These are phyloP conservation scores for Eupithecia subumbrata DNA, from an alignment of 2,888 invertebrate species.

Conservation along the genomic window DNA sequence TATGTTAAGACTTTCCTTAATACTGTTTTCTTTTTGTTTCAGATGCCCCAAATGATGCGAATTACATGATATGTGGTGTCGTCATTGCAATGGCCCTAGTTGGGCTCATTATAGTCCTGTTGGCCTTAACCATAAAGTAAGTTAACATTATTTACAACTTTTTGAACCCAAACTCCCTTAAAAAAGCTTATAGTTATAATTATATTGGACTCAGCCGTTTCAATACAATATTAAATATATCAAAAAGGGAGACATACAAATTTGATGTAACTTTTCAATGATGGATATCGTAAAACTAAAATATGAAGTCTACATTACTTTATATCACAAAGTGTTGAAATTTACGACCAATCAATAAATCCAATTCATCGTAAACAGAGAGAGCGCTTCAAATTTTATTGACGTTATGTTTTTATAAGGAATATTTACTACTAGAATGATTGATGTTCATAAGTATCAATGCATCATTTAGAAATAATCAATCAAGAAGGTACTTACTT, in stretches of 20 bases:
- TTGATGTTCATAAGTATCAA: constrained; percentile 30
- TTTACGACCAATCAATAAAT: constrained; percentile 55
- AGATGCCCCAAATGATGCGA: constrained; percentile 93
- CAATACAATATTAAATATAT: background rate
- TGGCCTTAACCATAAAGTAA: constrained; percentile 93
- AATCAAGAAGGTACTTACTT: background rate
- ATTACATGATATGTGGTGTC: constrained; percentile 93
- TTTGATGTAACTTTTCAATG: background rate
- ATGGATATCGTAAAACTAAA: constrained; percentile 19
- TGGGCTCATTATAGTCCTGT: constrained; percentile 90
- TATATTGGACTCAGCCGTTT: background rate
- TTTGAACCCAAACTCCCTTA: background rate
- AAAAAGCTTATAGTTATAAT: background rate
- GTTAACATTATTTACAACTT: constrained; percentile 45
- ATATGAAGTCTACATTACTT: constrained; percentile 12
- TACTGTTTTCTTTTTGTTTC: constrained; percentile 78
- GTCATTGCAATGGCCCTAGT: constrained; percentile 93
- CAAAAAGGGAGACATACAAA: background rate
- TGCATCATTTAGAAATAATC: background rate
- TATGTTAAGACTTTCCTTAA: background rate
- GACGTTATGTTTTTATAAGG: constrained; percentile 46
- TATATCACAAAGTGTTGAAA: constrained; percentile 39
- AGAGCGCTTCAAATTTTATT: constrained; percentile 48
- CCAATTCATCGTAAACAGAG: constrained; percentile 49
- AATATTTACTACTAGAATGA: constrained; percentile 45